These are phyloP conservation scores for Acanthisitta chloris DNA, from an alignment of 2,113 vertebrate species.

Conservation along the genomic window DNA sequence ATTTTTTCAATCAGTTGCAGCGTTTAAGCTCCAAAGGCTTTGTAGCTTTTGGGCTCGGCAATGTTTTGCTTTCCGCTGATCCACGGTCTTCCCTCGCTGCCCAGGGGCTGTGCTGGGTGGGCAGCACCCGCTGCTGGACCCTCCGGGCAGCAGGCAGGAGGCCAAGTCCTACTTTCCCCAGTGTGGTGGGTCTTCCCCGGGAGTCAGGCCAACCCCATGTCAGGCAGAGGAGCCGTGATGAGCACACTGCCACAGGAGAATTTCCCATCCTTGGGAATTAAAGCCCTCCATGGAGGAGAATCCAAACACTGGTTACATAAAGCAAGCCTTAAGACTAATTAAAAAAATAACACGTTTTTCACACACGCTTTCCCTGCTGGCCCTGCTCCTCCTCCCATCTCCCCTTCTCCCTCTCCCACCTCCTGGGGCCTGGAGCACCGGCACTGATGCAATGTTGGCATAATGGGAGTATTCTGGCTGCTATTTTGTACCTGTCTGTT, in stretches of 20 bases:
- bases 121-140: not conserved
- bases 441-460: not conserved
- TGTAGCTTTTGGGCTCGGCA: not conserved
- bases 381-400: not conserved
- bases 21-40: not conserved
- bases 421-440: fast-evolving
- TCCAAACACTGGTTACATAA: not conserved
- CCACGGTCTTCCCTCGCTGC: not conserved
- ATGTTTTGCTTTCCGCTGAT: not conserved
- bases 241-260: not conserved
- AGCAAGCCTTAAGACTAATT: not conserved
- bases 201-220: not conserved
- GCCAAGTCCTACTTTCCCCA: not conserved
- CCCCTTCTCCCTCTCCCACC: not conserved
- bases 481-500: slow-evolving; percentile 30
- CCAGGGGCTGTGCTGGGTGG: not conserved
- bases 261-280: not conserved
- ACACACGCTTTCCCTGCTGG: not conserved
- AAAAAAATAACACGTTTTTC: not conserved
- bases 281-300: not conserved
- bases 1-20: not conserved
- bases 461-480: not conserved
- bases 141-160: not conserved
- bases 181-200: not conserved
- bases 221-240: not conserved